phyloP scores from a whole-genome alignment of 1,140 invertebrate species.

The Drosophila ogumai region DNA sequence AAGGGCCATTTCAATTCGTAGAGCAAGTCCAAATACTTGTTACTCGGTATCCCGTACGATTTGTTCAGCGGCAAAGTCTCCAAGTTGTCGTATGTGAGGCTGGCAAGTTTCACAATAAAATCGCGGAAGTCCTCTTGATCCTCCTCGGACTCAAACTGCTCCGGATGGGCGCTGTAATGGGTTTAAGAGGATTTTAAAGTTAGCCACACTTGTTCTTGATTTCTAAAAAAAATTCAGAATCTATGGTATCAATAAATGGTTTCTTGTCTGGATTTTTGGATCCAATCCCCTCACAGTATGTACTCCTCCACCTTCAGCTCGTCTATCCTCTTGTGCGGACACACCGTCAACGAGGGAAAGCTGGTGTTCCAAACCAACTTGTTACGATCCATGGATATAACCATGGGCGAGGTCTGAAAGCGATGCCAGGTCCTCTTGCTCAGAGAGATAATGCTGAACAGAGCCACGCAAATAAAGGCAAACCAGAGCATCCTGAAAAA shows the following conservation, averaged over 20 bases:
- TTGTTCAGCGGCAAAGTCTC: constrained; percentile 85
- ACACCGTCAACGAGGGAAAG: constrained; percentile 87
- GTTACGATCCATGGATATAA: constrained; percentile 90
- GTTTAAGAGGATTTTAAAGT: background rate
- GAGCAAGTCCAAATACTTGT: constrained; percentile 86
- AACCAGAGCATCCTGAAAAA: constrained; percentile 85
- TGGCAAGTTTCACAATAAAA: constrained; percentile 86
- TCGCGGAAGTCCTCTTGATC: constrained; percentile 86
- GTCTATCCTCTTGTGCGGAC: constrained; percentile 86
- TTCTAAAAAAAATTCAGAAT: too few relatives aligned
- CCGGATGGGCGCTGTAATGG: constrained; percentile 38
- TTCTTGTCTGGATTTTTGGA: too few relatives aligned
- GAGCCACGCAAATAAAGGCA: constrained; percentile 81
- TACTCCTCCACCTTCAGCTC: constrained; percentile 85
- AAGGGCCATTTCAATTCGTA: constrained; percentile 86
- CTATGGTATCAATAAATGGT: too few relatives aligned
- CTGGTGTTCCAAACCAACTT: constrained; percentile 90
- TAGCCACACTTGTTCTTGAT: background rate
- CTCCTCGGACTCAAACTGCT: constrained; percentile 77
- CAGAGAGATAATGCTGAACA: constrained; percentile 85
- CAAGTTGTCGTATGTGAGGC: constrained; percentile 87
- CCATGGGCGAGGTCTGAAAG: constrained; percentile 89
- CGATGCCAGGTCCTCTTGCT: constrained; percentile 87
- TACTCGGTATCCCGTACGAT: constrained; percentile 85
- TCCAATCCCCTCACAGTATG: constrained; percentile 80